Conservation (phyloP, 2,888 invertebrate species). For the Ferrisia virgata region DNA sequence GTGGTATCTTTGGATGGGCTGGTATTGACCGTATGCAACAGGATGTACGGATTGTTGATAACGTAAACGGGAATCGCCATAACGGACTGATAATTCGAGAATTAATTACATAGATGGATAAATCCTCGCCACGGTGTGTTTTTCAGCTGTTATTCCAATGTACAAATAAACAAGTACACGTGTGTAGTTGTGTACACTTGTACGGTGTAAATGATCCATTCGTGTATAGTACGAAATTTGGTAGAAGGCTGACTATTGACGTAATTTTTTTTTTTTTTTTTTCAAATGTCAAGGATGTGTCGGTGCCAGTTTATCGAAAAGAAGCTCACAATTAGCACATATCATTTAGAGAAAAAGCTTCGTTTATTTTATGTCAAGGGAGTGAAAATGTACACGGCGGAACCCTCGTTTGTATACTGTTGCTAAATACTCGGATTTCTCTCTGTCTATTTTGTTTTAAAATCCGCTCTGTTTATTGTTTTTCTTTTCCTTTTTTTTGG, state of each 20-base stretch:
- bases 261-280: neutral
- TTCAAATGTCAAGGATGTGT: neutral
- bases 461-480: no score
- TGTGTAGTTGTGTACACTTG: neutral
- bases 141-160: neutral
- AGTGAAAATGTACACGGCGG: neutral
- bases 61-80: conserved; percentile 35
- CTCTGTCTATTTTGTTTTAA: no score
- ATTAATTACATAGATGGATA: conserved; percentile 25
- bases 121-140: neutral
- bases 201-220: no score
- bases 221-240: neutral
- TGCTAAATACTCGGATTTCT: no score
- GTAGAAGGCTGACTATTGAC: neutral
- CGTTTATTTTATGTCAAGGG: neutral
- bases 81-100: conserved; percentile 33
- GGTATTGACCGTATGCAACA: conserved; percentile 21
- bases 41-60: conserved; percentile 41
- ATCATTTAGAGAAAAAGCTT: neutral
- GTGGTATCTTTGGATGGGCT: neutral
- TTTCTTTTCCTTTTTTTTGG: no score
- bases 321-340: neutral
- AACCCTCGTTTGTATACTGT: neutral
- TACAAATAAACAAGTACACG: neutral
- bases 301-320: neutral